These are phyloP conservation scores for Gallinago media DNA, from an alignment of 2,113 vertebrate genomes.

Conservation along the genomic window DNA sequence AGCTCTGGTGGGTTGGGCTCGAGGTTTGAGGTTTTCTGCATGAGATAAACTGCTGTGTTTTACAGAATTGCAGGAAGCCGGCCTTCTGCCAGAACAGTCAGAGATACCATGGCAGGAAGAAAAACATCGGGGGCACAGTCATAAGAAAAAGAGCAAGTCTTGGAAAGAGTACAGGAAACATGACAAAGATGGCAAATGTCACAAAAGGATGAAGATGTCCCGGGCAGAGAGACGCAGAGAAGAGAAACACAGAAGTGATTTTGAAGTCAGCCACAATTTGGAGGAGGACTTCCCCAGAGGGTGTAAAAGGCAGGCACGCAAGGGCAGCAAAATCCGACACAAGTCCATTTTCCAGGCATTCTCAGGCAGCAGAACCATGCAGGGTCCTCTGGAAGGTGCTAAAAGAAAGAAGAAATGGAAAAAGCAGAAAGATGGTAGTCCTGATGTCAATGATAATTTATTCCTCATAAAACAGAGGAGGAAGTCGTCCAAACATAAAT, in stretches of 20 bases:
- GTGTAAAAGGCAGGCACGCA: not conserved
- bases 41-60: conserved; percentile 36
- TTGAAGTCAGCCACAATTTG: not conserved
- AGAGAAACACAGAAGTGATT: not conserved
- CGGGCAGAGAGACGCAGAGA: not conserved
- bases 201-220: not conserved
- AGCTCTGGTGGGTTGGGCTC: rapidly evolving
- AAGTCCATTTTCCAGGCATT: not conserved
- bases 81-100: conserved; percentile 57
- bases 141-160: conserved; percentile 34
- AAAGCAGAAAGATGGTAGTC: not conserved
- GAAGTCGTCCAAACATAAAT: conserved; percentile 68
- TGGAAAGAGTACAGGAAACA: conserved; percentile 2
- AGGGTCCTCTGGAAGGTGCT: not conserved
- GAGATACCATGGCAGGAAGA: not conserved
- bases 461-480: conserved; percentile 80
- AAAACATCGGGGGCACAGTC: not conserved
- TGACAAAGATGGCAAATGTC: not conserved
- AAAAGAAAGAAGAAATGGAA: conserved; percentile 51
- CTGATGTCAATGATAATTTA: conserved; percentile 56
- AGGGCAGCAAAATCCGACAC: not conserved
- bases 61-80: conserved; percentile 78
- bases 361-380: not conserved
- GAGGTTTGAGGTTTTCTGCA: not conserved
- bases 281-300: conserved; percentile 74